Base-by-base conservation (phyloP, 2,888 invertebrate genomes). In the Cotesia congregata region DNA sequence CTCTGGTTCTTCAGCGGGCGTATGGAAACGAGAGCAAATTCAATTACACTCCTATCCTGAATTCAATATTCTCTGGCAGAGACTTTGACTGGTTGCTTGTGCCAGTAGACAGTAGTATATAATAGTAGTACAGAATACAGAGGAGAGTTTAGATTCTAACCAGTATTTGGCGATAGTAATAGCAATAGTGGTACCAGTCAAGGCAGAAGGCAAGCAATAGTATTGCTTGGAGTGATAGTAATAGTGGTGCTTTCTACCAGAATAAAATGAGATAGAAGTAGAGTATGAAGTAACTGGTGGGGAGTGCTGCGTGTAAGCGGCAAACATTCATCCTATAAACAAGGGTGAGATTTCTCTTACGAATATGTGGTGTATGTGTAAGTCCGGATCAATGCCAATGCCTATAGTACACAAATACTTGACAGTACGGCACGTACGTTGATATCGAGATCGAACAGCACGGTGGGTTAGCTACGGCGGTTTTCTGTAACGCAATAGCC, bases 291-390 rank as follows among this genome's bases (percentile, higher is more conserved):
- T 61, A 40, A 41, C 60, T 62, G 17, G 64, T 20, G 62, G 3
- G 30, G 60, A 61, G 50, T 60, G 69, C 50, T 69, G 75, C 75
- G 69, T 75, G 71, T 50, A 75, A 74, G 80, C 74, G 80, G 81
- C 83, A 84, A 84, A 85, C 83, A 85, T 83, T 84, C 84, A 85
- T 83, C 85, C 84, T 79, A 83, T 85, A 85, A 86, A 86, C 84
- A 85, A 85, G 85, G 84, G 85, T 83, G 82, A 83, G 82, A 84
- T 85, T 83, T 84, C 81, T 80, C 82, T 83, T 82, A 81, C 81
- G 81, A 68, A 77, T 30, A 30, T 30, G 30, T 30, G 30, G 3
- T 30, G 30, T 30, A 70, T 78, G 77, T 17, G 38, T 60, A n/a
- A 50, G 50, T 64, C 60, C 60, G 67, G 67, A 76, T 76, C 71